Percentiles rank a stretch among this genome's conserved stretches.
phyloP scores from a whole-genome alignment of 2,113 vertebrate species.

The Oreochromis aureus region DNA sequence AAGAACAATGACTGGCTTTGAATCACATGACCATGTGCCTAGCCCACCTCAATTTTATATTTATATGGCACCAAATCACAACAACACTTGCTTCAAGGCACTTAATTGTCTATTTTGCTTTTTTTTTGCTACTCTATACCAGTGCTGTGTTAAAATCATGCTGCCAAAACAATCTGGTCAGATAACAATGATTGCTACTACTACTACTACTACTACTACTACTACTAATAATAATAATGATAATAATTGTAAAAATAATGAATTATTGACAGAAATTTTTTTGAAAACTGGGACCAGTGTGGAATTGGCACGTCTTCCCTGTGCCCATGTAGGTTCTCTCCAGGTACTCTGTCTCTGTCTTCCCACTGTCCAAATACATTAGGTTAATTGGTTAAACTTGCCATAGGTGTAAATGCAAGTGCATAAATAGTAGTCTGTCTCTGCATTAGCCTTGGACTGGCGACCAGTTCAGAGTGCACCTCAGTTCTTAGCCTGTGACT shows the following conservation, averaged over 20 bases:
- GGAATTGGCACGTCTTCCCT: background rate
- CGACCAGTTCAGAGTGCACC: background rate
- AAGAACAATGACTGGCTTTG: background rate
- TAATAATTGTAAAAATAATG: background rate
- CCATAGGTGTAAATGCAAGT: background rate
- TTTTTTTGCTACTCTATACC: background rate
- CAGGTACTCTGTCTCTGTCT: background rate
- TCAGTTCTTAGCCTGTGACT: background rate
- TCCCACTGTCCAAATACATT: background rate
- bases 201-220: rapidly evolving
- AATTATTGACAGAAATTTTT: background rate
- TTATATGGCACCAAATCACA: too few species aligned
- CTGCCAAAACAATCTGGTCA: background rate
- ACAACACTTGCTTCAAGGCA: background rate
- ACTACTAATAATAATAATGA: background rate
- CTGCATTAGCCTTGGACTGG: background rate
- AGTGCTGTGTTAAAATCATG: background rate
- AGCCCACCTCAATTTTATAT: background rate
- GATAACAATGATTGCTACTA: background rate
- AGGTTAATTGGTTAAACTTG: background rate
- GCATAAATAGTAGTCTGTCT: background rate
- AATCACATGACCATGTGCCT: rapidly evolving
- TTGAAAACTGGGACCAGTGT: background rate
- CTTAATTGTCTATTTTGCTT: background rate
- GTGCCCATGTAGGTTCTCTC: background rate